Evolutionary conservation across 1,140 invertebrate genomes (phyloP), one percentile per base, ranked within the genome.

Genomic region (Steinernema feltiae): DNA sequence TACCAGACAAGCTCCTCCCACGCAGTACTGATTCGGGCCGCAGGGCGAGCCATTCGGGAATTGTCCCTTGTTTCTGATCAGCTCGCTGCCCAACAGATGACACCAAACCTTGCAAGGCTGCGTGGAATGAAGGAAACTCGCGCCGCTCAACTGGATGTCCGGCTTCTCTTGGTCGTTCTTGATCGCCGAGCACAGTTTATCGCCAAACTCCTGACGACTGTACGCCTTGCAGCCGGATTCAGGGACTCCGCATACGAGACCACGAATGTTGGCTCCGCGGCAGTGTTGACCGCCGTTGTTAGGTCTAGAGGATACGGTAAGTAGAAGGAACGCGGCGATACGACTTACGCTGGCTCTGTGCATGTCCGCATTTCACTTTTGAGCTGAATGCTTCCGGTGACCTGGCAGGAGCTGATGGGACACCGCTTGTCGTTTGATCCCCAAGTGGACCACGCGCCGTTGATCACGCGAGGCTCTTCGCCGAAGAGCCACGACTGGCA

Each of bases 31-130:
- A 24, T 72, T 81, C 70, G 48, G 53, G 0, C 85, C 84, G 73
- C 84, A 85, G 0, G 85, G 85, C 1, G 84, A 81, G 0, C 84
- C 84, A 73, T 85, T 84, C 0, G 84, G 84, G 71, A 86, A 86
- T 48, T 86, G 85, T 0, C 85, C 84, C 73, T 85, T 85, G 75
- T 85, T 85, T 71, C 84, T 77, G 71, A 85, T 86, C 18, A 85
- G 31, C 71, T 85, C 85, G 1, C 83, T 84, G 32, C 80, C 85
- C 3, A 72, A 41, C 1, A 85, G 78, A 78, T 86, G 84, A 73
- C 84, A 85, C 84, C 84, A 85, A 31, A 85, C 80, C 76, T 86
- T 86, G 73, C 84, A 85, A 27, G 84, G 84, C 69, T 85, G 85
- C 15, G 79, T 84, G n/a, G 78, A 72, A 76, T 85, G 84, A 32